These are phyloP conservation scores for Pollachius pollachius DNA, from an alignment of 2,113 vertebrate genomes.

Conservation along the genomic window DNA sequence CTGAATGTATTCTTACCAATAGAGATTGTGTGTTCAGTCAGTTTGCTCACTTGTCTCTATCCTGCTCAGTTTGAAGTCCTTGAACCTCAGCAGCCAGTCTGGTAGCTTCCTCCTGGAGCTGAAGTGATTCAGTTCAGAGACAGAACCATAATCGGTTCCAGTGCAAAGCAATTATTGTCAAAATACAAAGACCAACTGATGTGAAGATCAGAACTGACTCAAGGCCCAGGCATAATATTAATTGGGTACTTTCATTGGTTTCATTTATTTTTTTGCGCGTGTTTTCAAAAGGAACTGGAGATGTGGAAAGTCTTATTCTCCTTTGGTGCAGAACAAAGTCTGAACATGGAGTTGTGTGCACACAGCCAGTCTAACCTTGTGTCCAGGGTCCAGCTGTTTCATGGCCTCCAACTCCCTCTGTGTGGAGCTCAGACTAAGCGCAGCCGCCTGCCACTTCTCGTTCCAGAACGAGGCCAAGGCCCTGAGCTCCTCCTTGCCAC, in stretches of 20 bases:
- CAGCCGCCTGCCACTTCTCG: conserved; percentile 66
- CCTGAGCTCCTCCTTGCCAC: conserved; percentile 52
- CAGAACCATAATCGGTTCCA: background rate
- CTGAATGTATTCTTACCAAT: background rate
- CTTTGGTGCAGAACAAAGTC: no score
- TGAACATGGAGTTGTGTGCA: background rate
- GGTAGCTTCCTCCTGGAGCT: conserved; percentile 22
- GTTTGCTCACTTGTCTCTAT: conserved; percentile 47
- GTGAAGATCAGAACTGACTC: no score
- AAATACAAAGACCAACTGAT: no score
- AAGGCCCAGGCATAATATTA: no score
- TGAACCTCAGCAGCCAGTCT: conserved; percentile 22
- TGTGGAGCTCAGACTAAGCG: conserved; percentile 56
- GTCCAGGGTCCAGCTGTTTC: conserved; percentile 25
- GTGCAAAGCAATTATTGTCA: background rate
- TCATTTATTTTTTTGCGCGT: no score
- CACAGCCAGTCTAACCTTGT: conserved; percentile 32
- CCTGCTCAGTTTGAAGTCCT: conserved; percentile 35
- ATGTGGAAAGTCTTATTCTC: no score
- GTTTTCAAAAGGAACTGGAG: no score
- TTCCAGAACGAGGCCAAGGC: conserved; percentile 66
- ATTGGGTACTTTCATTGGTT: no score
- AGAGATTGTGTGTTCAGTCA: background rate
- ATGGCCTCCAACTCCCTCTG: conserved; percentile 62
- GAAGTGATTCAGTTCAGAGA: background rate